These are phyloP conservation scores for Euthynnus affinis DNA, from an alignment of 2,797 vertebrate species.

Conservation along the genomic window DNA sequence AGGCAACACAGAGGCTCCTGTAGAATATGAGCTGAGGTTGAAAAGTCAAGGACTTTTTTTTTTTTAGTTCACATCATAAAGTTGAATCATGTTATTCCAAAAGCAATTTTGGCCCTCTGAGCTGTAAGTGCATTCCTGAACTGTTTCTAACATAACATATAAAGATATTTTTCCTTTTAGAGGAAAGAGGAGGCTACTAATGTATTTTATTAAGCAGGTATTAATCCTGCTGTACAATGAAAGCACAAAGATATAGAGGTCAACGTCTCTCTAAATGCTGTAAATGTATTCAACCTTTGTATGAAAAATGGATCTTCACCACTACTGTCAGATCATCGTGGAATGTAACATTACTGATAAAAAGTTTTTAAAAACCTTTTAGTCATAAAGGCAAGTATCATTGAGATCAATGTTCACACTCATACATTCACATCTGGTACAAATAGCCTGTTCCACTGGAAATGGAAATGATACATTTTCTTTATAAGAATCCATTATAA, in stretches of 20 bases:
- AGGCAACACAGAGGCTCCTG: neutral
- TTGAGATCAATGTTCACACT: neutral
- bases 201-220: constrained; percentile 18
- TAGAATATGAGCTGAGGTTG: constrained; percentile 1
- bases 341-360: neutral
- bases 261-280: neutral
- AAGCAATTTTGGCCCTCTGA: constrained; percentile 8
- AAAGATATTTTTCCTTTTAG: constrained; percentile 21
- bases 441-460: neutral
- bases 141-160: neutral
- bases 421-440: neutral
- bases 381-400: neutral
- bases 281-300: neutral
- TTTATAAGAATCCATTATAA: neutral
- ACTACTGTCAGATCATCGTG: neutral
- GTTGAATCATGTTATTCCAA: constrained; percentile 1
- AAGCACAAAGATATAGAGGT: constrained; percentile 3
- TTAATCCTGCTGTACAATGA: neutral
- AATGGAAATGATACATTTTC: no score
- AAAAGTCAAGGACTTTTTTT: constrained; percentile 22
- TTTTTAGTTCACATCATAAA: neutral
- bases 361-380: neutral
- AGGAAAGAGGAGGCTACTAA: constrained; percentile 13
- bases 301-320: constrained; percentile 1
- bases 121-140: constrained; percentile 48